These are phyloP conservation scores for Xenus cinereus DNA, from an alignment of 2,113 vertebrate species.

Conservation along the genomic window DNA sequence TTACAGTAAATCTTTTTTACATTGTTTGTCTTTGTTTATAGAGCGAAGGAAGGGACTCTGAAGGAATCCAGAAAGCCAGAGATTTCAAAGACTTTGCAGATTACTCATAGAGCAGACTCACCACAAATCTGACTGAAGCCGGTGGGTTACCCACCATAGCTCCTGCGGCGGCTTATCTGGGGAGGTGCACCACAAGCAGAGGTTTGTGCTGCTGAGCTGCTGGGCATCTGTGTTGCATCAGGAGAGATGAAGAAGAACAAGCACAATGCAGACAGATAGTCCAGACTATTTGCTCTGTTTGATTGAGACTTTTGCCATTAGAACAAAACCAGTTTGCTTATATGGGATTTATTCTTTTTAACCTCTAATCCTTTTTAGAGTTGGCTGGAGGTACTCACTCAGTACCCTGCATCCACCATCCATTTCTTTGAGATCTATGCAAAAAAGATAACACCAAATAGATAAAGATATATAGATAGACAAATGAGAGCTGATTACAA, in stretches of 20 bases:
- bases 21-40: neutral
- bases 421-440: neutral
- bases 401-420: neutral
- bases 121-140: neutral
- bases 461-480: neutral
- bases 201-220: neutral
- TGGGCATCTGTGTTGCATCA: neutral
- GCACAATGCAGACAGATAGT: neutral
- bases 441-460: neutral
- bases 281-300: neutral
- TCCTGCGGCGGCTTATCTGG: neutral
- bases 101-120: neutral
- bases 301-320: neutral
- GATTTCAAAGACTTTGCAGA: neutral
- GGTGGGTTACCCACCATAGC: neutral
- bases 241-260: neutral
- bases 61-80: neutral
- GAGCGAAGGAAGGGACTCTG: neutral
- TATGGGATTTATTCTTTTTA: neutral
- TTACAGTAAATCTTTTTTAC: neutral
- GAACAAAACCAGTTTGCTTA: neutral
- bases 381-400: neutral
- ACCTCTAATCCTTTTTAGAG: neutral
- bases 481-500: neutral
- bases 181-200: neutral